Percentiles rank a stretch among this genome's conserved stretches.
Conservation (phyloP, 2,113 vertebrate genomes). For the Leucopsar rothschildi region DNA sequence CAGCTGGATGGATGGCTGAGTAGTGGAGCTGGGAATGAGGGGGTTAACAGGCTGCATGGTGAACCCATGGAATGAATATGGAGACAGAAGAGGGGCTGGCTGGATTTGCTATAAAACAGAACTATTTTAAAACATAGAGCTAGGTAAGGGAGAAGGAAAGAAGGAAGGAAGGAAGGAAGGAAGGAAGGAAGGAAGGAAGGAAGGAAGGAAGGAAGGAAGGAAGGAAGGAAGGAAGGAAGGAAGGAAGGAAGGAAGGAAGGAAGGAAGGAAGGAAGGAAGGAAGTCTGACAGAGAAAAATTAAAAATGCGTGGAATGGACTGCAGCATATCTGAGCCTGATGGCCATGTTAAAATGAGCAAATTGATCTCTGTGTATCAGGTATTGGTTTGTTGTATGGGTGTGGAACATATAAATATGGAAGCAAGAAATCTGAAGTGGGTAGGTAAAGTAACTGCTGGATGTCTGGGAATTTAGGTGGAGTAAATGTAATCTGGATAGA, state of each 20-base stretch:
- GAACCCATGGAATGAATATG: not conserved
- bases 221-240: too few relatives aligned
- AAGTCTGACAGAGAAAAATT: not conserved
- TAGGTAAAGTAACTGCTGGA: not conserved
- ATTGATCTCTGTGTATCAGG: not conserved
- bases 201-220: not conserved
- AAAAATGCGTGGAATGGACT: not conserved
- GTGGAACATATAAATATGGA: not conserved
- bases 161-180: too few relatives aligned
- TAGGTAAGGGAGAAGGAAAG: not conserved
- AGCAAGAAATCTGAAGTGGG: not conserved
- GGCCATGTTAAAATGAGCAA: not conserved
- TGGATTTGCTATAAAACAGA: not conserved
- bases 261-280: not conserved
- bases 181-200: not conserved
- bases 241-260: too few relatives aligned
- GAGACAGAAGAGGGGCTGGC: not conserved
- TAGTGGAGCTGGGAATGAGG: not conserved
- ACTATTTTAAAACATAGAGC: not conserved
- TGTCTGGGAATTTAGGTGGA: not conserved
- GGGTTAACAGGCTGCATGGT: rapidly evolving
- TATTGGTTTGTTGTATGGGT: not conserved
- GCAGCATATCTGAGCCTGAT: not conserved
- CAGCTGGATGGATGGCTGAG: not conserved
- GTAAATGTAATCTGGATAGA: not conserved